phyloP scores from a whole-genome alignment of 2,888 invertebrate genomes.

The Megalurothrips usitatus region DNA sequence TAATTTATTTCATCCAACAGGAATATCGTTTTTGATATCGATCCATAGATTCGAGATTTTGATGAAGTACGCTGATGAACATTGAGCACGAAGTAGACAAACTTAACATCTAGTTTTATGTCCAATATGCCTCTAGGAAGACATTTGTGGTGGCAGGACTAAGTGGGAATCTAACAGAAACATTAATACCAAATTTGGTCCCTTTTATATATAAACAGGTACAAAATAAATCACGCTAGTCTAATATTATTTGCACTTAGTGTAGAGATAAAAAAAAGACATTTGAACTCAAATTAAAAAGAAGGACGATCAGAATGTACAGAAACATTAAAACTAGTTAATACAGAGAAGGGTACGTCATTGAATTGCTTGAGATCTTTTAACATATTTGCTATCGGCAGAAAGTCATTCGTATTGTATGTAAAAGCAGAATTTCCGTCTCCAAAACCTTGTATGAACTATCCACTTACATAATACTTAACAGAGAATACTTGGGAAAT shows the following conservation, averaged over 20 bases:
- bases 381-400: no score
- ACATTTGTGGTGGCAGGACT: constrained; percentile 1
- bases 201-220: constrained; percentile 4
- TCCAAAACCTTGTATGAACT: no score
- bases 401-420: no score
- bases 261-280: not conserved
- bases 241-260: constrained; percentile 15
- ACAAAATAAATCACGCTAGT: constrained; percentile 17
- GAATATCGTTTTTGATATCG: no score
- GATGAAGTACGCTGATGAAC: no score
- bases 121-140: not conserved
- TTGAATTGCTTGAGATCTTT: not conserved
- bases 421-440: no score
- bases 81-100: not conserved
- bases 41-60: no score
- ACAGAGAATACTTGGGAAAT: no score
- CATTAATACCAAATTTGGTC: constrained; percentile 15
- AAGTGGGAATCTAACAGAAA: not conserved
- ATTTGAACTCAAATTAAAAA: not conserved
- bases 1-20: no score
- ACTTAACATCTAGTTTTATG: not conserved
- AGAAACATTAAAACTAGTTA: not conserved
- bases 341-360: not conserved
- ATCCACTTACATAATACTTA: no score
- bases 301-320: not conserved